phyloP scores from a whole-genome alignment of 2,113 vertebrate genomes.

The Trichechus manatus region DNA sequence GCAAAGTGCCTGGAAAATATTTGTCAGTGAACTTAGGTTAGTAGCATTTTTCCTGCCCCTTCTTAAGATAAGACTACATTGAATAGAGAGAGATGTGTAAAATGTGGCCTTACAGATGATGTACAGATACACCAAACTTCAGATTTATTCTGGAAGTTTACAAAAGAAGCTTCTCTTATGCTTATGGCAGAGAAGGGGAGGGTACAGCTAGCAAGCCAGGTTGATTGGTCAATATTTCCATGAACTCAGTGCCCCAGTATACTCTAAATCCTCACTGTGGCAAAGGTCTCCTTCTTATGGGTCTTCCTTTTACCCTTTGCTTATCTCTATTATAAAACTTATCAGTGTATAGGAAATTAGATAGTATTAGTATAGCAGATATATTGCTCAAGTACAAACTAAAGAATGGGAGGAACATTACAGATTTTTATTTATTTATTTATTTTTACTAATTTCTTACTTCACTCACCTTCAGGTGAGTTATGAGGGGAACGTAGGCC shows the following conservation, averaged over 20 bases:
- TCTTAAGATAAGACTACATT: background rate
- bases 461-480: background rate
- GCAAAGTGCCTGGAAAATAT: background rate
- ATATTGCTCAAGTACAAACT: background rate
- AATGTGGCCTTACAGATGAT: background rate
- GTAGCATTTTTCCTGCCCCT: background rate
- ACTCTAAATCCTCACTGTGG: background rate
- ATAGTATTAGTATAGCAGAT: background rate
- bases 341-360: background rate
- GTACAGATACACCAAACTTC: background rate
- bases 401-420: background rate
- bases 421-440: background rate
- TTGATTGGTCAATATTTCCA: background rate
- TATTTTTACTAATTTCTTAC: background rate
- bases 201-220: background rate
- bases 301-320: background rate
- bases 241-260: background rate
- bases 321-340: background rate
- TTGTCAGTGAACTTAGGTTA: background rate
- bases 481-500: background rate
- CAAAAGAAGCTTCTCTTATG: background rate
- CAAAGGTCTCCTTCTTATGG: background rate
- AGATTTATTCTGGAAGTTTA: slow-evolving; percentile 17
- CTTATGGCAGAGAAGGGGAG: background rate
- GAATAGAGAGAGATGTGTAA: background rate